Evolutionary conservation across 2,888 invertebrate species (phyloP), one percentile per base, ranked within the genome.

Genomic region (Papilio elwesi): DNA sequence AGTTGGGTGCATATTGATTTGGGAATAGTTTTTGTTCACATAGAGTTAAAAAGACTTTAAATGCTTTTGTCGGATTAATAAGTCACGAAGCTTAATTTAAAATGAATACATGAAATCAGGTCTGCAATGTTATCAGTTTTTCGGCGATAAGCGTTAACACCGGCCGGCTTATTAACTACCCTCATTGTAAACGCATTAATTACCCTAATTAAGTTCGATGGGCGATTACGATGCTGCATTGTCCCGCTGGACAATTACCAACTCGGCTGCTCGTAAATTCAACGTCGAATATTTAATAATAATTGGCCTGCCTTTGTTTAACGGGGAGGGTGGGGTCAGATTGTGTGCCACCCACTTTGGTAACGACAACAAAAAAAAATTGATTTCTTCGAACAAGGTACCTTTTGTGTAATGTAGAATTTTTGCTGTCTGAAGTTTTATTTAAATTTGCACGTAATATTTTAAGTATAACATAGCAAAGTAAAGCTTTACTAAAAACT

Each of bases 261-360:
- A 75, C 81, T 71, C 77, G 77, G 80, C 79, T 62, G 65, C 52
- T 70, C 79, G 80, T 85, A 83, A 85, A 86, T 84, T 83, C 82
- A 76, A 76, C 80, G 76, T 79, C 81, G 84, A 86, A 85, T 87
- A 86, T 87, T 87, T 87, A 86, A 87, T 87, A 87, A 87, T 87
- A 90, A 89, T 93, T 91, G 92, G 89, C 89, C 90, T 86, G 87
- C 85, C 92, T 92, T 92, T 92, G 92, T 91, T 92, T 91, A 92
- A 90, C 85, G 83, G 87, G 84, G 83, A 77, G 82, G 80, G 74
- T 76, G 80, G 78, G 65, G 76, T 71, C 69, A 70, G 63, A 76
- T 75, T 77, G 65, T 62, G 71, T 78, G 74, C 79, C 79, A 76
- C 77, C 82, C 81, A 79, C 74, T 80, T 66, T 47, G 0, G 87